Evolutionary conservation across 1,140 invertebrate genomes (phyloP).

Genomic region (Drosophila parabipectinata): DNA sequence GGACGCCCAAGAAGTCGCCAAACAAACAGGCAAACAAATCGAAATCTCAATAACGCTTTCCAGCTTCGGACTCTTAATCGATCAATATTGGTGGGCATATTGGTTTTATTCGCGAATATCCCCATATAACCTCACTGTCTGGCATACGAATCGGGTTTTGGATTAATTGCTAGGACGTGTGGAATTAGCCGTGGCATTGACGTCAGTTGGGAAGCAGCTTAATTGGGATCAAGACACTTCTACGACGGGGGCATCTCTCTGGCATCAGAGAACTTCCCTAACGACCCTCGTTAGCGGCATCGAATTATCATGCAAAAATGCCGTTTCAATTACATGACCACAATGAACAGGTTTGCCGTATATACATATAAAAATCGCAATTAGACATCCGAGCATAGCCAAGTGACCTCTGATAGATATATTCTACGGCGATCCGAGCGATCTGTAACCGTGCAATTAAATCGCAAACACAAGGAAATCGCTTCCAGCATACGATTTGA

Average conservation of each 20-base stretch:
- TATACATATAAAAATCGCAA: constrained; percentile 54
- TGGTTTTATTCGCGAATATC: constrained; percentile 22
- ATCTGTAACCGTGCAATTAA: constrained; percentile 34
- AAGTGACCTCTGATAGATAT: constrained; percentile 57
- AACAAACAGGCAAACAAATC: constrained; percentile 22
- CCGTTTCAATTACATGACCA: constrained; percentile 54
- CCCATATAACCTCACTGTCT: constrained; percentile 14
- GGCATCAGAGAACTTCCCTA: constrained; percentile 13
- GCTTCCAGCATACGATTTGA: constrained; percentile 38
- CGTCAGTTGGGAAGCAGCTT: constrained; percentile 37
- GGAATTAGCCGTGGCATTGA: constrained; percentile 25
- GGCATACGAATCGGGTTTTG: constrained; percentile 34
- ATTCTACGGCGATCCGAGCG: not conserved
- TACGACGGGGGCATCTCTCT: not conserved
- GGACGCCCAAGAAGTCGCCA: not conserved
- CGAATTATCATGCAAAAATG: constrained; percentile 75
- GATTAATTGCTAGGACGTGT: constrained; percentile 35
- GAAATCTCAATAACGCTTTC: constrained; percentile 21
- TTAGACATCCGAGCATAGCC: constrained; percentile 44
- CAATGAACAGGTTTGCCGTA: constrained; percentile 34
- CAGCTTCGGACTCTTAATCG: constrained; percentile 23
- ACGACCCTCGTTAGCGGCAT: constrained; percentile 37
- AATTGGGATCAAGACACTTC: constrained; percentile 25
- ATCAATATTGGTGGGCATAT: constrained; percentile 25
- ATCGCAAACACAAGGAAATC: constrained; percentile 50